These are phyloP conservation scores for Rhadina sibilatrix DNA, from an alignment of 2,113 vertebrate species.

Conservation along the genomic window DNA sequence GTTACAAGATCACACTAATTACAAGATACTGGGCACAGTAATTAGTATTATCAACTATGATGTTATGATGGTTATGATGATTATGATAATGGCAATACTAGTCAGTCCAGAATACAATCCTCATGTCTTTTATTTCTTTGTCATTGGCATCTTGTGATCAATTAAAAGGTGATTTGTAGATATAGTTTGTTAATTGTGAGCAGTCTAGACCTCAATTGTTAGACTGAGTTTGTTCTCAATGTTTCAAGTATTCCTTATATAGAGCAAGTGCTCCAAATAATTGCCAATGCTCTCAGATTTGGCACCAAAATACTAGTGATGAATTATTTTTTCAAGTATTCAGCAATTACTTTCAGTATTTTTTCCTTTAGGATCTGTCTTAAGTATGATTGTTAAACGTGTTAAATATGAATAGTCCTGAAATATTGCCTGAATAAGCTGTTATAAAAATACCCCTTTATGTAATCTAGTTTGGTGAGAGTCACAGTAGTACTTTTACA, in stretches of 20 bases:
- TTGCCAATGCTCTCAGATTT: not conserved
- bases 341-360: not conserved
- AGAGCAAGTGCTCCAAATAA: not conserved
- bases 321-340: not conserved
- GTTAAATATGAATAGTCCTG: not conserved
- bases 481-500: not conserved
- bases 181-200: not conserved
- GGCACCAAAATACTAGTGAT: not conserved
- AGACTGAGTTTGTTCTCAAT: not conserved
- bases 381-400: not conserved
- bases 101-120: not conserved
- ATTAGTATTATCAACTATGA: not conserved
- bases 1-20: not conserved
- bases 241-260: not conserved
- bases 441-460: not conserved
- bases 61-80: too few species aligned
- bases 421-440: not conserved
- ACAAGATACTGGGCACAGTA: not conserved
- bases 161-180: not conserved
- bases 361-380: not conserved
- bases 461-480: not conserved
- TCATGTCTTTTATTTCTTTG: not conserved
- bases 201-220: not conserved
- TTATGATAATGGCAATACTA: not conserved
- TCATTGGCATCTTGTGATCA: not conserved